Evolutionary conservation across 2,888 invertebrate genomes (phyloP).

Genomic region (Actias luna): DNA sequence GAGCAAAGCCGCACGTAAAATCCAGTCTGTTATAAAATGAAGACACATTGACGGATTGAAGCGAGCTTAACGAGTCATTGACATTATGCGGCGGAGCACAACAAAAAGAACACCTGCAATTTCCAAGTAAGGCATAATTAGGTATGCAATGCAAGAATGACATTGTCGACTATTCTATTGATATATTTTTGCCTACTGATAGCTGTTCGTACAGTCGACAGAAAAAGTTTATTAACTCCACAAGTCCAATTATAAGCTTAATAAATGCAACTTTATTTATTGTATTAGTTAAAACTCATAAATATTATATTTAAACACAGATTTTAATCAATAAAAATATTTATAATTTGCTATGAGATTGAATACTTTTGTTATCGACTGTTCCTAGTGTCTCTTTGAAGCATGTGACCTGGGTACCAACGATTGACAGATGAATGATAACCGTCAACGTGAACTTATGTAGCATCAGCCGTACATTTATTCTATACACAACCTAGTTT

Average conservation of each 20-base stretch:
- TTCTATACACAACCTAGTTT: slow-evolving; percentile 8
- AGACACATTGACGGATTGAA: background rate
- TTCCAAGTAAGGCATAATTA: slow-evolving; percentile 37
- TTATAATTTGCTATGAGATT: background rate
- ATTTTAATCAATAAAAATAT: background rate
- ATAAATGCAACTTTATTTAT: background rate
- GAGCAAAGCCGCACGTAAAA: no score
- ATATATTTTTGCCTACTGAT: slow-evolving; percentile 41
- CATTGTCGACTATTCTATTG: slow-evolving; percentile 42
- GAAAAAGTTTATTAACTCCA: slow-evolving; percentile 2
- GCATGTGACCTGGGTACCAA: slow-evolving; percentile 43
- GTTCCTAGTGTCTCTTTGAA: slow-evolving; percentile 27
- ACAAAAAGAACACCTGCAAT: slow-evolving; percentile 29
- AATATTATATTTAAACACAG: background rate
- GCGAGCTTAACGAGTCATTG: slow-evolving; percentile 19
- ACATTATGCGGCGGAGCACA: slow-evolving; percentile 18
- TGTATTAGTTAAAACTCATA: no score
- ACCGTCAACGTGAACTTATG: slow-evolving; percentile 34
- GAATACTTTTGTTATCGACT: slow-evolving; percentile 11
- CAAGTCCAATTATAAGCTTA: background rate
- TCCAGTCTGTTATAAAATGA: slow-evolving; percentile 13
- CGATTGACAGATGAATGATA: slow-evolving; percentile 53
- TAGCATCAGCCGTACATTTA: slow-evolving; percentile 11
- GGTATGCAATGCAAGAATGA: slow-evolving; percentile 36
- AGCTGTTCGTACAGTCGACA: slow-evolving; percentile 29